Percentiles rank a stretch among this genome's conserved stretches.
phyloP scores from a whole-genome alignment of 1,140 invertebrate genomes.

The Lordiphosa collinella region DNA sequence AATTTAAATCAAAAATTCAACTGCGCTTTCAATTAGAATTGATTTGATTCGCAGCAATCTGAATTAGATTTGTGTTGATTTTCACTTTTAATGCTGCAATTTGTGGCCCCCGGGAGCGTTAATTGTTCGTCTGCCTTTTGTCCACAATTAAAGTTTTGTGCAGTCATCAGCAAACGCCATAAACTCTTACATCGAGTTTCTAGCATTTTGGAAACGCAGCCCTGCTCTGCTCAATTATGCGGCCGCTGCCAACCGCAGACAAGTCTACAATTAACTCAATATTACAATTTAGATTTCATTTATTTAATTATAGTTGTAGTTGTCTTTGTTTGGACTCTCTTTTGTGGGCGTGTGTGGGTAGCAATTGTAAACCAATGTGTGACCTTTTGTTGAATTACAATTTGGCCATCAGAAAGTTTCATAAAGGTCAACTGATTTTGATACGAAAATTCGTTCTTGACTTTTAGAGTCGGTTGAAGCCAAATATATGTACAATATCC shows the following conservation, averaged over 20 bases:
- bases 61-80: constrained; percentile 21
- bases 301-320: constrained; percentile 32
- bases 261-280: constrained; percentile 45
- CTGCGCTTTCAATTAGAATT: constrained; percentile 26
- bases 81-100: constrained; percentile 22
- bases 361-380: neutral
- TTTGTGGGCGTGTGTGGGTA: constrained; percentile 2
- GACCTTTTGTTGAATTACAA: constrained; percentile 13
- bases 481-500: constrained; percentile 5
- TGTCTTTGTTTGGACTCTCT: constrained; percentile 12
- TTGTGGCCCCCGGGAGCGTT: constrained; percentile 33
- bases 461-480: constrained; percentile 23
- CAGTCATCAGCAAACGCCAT: neutral
- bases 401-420: constrained; percentile 29
- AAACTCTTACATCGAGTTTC: constrained; percentile 10
- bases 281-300: constrained; percentile 40
- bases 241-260: neutral
- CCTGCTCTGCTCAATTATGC: constrained; percentile 46
- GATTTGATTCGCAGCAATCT: constrained; percentile 24
- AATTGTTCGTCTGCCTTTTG: constrained; percentile 31
- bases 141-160: neutral
- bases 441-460: constrained; percentile 21
- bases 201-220: constrained; percentile 39
- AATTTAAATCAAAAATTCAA: constrained; percentile 33
- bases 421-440: constrained; percentile 36